Percentiles rank a stretch among this genome's conserved stretches.
Evolutionary conservation across 2,797 vertebrate species (phyloP).

Genomic region (Cottoperca gobio): DNA sequence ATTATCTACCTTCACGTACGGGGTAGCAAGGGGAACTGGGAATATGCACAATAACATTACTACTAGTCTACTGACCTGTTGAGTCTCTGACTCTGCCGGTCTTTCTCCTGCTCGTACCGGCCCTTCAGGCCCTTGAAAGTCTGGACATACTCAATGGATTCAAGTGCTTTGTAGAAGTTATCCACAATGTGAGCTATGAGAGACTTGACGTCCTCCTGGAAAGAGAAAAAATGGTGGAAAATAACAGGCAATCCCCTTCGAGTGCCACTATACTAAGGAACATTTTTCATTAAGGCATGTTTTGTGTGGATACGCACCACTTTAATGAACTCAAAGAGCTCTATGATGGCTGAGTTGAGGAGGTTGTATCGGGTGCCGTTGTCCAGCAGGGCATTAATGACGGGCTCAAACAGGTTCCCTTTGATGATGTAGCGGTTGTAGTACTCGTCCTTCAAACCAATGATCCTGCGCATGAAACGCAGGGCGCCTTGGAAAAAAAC

Average conservation of each 20-base stretch:
- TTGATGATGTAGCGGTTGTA: slow-evolving; percentile 99
- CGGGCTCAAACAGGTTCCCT: slow-evolving; percentile 98
- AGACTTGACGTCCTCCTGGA: slow-evolving; percentile 97
- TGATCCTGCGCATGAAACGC: slow-evolving; percentile 98
- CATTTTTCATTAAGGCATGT: neutral
- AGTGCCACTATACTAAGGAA: neutral
- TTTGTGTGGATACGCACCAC: slow-evolving; percentile 87
- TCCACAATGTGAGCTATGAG: slow-evolving; percentile 99
- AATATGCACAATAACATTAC: neutral
- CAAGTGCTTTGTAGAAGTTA: slow-evolving; percentile 99
- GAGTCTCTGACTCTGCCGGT: slow-evolving; percentile 94
- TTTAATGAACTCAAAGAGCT: slow-evolving; percentile 98
- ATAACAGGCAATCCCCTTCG: neutral
- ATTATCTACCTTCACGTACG: neutral
- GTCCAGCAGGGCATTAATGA: slow-evolving; percentile 97
- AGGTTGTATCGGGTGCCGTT: slow-evolving; percentile 99
- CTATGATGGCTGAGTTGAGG: slow-evolving; percentile 97
- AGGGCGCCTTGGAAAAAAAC: slow-evolving; percentile 88
- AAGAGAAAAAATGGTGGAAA: neutral
- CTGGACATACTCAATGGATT: slow-evolving; percentile 98
- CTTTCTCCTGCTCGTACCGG: slow-evolving; percentile 97
- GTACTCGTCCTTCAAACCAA: slow-evolving; percentile 98
- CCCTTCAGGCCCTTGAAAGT: slow-evolving; percentile 99
- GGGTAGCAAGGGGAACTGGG: neutral
- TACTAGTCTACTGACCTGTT: slow-evolving; percentile 86